phyloP scores from a whole-genome alignment of 2,888 invertebrate genomes.

The Rhopalosiphum nymphaeae region DNA sequence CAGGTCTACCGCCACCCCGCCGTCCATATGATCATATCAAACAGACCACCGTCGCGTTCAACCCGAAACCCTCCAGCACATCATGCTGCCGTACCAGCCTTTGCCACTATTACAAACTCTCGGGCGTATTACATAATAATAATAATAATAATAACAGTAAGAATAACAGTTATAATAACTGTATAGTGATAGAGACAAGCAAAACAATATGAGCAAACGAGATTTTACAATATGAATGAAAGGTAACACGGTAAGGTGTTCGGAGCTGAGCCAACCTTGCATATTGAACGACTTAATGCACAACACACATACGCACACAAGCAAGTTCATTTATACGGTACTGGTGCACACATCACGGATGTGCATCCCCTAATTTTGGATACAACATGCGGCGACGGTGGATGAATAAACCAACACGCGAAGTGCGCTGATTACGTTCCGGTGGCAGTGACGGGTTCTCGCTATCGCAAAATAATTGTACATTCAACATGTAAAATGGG shows the following conservation, averaged over 20 bases:
- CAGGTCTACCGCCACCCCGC: background rate
- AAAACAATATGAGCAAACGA: conserved; percentile 43
- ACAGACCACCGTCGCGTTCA: background rate
- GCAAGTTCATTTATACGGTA: background rate
- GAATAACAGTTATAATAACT: background rate
- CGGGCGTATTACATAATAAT: background rate
- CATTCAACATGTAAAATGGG: conserved; percentile 13
- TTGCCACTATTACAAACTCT: background rate
- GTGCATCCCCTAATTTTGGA: background rate
- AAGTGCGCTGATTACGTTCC: conserved; percentile 32
- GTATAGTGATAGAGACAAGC: background rate
- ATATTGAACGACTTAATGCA: background rate
- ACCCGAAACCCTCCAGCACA: background rate
- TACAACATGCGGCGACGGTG: background rate
- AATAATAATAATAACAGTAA: conserved; percentile 13
- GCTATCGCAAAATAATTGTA: conserved; percentile 8
- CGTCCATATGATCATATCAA: no score
- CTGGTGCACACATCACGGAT: background rate
- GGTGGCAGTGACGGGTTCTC: background rate
- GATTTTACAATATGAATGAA: conserved; percentile 45
- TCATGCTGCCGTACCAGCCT: background rate
- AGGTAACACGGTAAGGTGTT: background rate
- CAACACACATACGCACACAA: background rate
- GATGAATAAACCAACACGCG: conserved; percentile 37
- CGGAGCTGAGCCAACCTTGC: background rate